A percentile compares a stretch with the other conserved stretches of the same genome.
Evolutionary conservation across 2,888 invertebrate species (phyloP).

Genomic region (Lepidocyrtinus sp.): DNA sequence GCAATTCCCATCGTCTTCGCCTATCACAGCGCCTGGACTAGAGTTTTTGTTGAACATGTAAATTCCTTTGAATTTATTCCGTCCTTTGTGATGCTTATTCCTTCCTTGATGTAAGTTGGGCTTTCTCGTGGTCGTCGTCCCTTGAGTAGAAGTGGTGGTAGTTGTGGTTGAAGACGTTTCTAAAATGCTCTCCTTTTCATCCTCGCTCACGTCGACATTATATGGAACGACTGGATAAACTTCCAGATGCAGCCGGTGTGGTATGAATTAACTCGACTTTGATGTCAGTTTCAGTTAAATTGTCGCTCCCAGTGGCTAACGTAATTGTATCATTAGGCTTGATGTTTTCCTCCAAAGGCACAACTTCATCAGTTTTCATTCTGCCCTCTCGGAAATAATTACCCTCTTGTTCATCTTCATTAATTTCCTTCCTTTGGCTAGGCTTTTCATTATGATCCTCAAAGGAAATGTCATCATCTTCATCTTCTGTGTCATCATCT

Average conservation of each 20-base stretch:
- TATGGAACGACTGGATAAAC: not conserved
- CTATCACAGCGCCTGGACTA: slow-evolving; percentile 4
- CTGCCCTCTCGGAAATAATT: not conserved
- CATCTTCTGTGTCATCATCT: slow-evolving; percentile 41
- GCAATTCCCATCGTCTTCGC: slow-evolving; percentile 43
- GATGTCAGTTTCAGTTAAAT: no score
- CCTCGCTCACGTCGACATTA: not conserved
- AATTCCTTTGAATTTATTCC: slow-evolving; percentile 33
- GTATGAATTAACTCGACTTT: not conserved
- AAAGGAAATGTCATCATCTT: slow-evolving; percentile 35
- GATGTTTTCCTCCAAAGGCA: no score
- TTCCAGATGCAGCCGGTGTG: not conserved
- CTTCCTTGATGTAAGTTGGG: slow-evolving; percentile 26
- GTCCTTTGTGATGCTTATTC: slow-evolving; percentile 25
- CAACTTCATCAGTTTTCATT: not conserved
- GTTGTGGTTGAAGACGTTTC: no score
- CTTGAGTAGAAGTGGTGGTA: not conserved
- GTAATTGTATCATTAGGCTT: no score
- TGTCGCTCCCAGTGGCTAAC: no score
- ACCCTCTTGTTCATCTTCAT: not conserved
- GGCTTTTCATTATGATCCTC: slow-evolving; percentile 25
- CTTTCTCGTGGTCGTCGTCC: slow-evolving; percentile 12
- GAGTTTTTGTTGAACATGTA: slow-evolving; percentile 22
- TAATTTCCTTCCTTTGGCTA: not conserved
- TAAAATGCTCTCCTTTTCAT: not conserved